phyloP scores from a whole-genome alignment of 53 echinoderm and acorn worm species.

The Crossaster papposus region DNA sequence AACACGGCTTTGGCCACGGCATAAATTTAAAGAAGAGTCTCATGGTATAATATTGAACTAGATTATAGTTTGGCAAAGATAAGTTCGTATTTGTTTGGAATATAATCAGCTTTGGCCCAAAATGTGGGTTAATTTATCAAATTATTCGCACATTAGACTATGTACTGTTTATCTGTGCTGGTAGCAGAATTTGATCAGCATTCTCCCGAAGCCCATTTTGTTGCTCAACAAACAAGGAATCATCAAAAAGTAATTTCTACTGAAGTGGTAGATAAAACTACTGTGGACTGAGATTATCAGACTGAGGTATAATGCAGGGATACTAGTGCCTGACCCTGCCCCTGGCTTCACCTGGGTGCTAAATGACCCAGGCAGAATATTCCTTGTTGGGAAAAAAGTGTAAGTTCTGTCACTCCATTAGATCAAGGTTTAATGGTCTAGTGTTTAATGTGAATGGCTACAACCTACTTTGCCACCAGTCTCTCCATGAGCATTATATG shows the following conservation, averaged over 20 bases:
- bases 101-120: not conserved
- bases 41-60: no score
- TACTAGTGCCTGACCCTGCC: no score
- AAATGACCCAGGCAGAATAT: not conserved
- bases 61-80: no score
- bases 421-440: conserved; percentile 6
- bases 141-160: not conserved
- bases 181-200: not conserved
- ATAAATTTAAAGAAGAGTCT: no score
- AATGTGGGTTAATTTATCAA: not conserved
- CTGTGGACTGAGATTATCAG: not conserved
- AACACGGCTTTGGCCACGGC: no score
- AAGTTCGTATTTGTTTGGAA: not conserved
- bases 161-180: not conserved
- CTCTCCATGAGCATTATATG: not conserved
- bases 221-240: not conserved
- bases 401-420: conserved; percentile 26
- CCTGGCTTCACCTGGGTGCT: conserved; percentile 24
- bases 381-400: conserved; percentile 2
- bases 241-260: not conserved
- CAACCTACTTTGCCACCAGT: conserved; percentile 13
- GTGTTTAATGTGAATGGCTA: not conserved
- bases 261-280: conserved; percentile 10
- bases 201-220: not conserved
- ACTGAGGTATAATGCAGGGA: not conserved